A percentile compares a stretch with the other conserved stretches of the same genome.
Evolutionary conservation across 2,888 invertebrate genomes (phyloP).

Genomic region (Scaptomyza flava): DNA sequence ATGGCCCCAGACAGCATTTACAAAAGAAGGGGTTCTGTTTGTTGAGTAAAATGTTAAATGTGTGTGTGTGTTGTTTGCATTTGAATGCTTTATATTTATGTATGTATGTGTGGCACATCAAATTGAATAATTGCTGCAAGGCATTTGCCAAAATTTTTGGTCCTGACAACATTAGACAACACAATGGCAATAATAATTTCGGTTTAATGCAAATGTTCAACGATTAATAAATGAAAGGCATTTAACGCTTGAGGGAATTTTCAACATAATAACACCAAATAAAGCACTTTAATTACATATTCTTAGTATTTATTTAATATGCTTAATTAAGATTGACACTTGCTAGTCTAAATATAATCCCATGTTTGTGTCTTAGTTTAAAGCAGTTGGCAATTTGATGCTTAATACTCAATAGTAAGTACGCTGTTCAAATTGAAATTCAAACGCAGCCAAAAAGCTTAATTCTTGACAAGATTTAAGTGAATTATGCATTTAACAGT

Average conservation of each 20-base stretch:
- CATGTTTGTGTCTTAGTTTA: neutral
- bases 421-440: no score
- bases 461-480: neutral
- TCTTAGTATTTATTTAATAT: neutral
- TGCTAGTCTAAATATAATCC: neutral
- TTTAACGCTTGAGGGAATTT: conserved; percentile 14
- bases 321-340: conserved; percentile 14
- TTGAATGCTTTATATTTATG: conserved; percentile 5
- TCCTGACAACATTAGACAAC: conserved; percentile 23
- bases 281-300: conserved; percentile 13
- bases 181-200: conserved; percentile 19
- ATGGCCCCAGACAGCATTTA: conserved; percentile 23
- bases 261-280: conserved; percentile 3
- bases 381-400: neutral
- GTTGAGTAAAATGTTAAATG: conserved; percentile 7
- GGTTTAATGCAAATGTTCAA: conserved; percentile 25
- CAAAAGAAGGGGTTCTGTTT: conserved; percentile 42
- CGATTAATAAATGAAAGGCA: conserved; percentile 37
- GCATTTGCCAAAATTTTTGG: conserved; percentile 9
- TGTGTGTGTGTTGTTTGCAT: neutral
- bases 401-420: neutral
- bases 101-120: conserved; percentile 31
- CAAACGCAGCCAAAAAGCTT: no score
- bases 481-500: neutral
- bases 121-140: conserved; percentile 45